Conservation (phyloP, 2,888 invertebrate genomes). For the Drosophila tanythrix region DNA sequence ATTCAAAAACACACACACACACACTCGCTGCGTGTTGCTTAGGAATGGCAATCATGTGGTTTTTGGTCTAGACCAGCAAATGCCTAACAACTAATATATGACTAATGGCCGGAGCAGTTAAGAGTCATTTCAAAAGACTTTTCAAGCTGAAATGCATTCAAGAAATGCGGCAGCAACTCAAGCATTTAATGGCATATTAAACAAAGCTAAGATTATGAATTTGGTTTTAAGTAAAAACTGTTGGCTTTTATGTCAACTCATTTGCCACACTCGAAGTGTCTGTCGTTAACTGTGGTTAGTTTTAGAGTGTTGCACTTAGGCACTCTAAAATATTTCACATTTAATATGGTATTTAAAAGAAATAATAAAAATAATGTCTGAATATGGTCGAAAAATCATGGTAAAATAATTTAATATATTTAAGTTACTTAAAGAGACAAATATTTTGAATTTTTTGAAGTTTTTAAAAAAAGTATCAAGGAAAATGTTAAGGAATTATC, state of each 20-base stretch:
- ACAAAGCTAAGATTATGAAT: neutral
- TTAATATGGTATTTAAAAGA: neutral
- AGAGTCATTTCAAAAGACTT: constrained; percentile 7
- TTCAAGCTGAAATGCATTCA: constrained; percentile 6
- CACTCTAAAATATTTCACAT: neutral
- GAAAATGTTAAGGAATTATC: neutral
- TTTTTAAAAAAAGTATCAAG: neutral
- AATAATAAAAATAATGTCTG: neutral
- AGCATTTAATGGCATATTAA: neutral
- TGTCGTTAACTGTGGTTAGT: neutral
- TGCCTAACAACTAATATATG: constrained; percentile 10
- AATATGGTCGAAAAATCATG: neutral
- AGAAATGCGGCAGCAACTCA: neutral
- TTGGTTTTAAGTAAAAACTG: neutral
- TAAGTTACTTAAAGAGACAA: accelerated
- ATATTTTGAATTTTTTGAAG: neutral
- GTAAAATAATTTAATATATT: neutral
- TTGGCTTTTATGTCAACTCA: neutral
- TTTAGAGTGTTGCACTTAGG: neutral
- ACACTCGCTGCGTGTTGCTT: neutral
- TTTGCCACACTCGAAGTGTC: neutral
- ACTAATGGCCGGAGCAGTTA: constrained; percentile 16
- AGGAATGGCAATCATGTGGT: constrained; percentile 41
- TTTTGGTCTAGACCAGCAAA: constrained; percentile 30
- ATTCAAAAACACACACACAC: constrained; percentile 49